Base-by-base conservation (phyloP, 2,113 vertebrate genomes). In the Oncorhynchus mykiss region DNA sequence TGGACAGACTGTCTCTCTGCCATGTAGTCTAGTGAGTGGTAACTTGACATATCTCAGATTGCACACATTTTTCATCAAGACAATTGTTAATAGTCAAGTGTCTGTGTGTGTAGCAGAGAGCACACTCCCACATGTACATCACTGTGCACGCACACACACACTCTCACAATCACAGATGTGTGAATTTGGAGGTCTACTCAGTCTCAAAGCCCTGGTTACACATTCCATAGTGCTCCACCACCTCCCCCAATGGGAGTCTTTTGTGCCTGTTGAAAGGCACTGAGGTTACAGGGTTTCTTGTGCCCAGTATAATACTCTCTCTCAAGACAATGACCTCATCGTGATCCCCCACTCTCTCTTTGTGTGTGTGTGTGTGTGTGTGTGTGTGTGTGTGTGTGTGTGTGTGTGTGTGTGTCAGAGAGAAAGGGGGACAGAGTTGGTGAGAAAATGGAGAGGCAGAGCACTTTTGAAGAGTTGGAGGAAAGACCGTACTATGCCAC, bases 211-310 rank as follows among this genome's bases (percentile, higher is more conserved):
- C 88, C 80, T 84, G 88, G 88, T 78, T 86, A 88, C 89, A 86
- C 91, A 91, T 90, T 92, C 89, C 89, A 88, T 72, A 79, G 76
- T 82, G 78, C 73, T 78, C 78, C 49, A 77, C 79, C 86, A 81
- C 83, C 84, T 82, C 82, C 84, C 88, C 88, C 86, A 81, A 80
- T 83, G 79, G 68, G 81, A 85, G 80, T 74, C 90, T 87, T 90
- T 91, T 92, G 91, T 92, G 83, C 72, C 60, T 66, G 71, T 66
- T 91, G 89, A 91, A 91, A 90, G 80, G 86, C 83, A 83, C 74
- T 48, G 80, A 85, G 90, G 90, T 88, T 87, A 90, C 88, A 87
- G 87, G 89, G 89, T 92, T 92, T 91, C 88, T 88, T 87, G 86
- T 90, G 84, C 82, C 0, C 74, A 80, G 87, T 84, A 92, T 86